A percentile compares a stretch with the other conserved stretches of the same genome.
phyloP scores from a whole-genome alignment of 2,888 invertebrate genomes.

The Ametastegia equiseti region DNA sequence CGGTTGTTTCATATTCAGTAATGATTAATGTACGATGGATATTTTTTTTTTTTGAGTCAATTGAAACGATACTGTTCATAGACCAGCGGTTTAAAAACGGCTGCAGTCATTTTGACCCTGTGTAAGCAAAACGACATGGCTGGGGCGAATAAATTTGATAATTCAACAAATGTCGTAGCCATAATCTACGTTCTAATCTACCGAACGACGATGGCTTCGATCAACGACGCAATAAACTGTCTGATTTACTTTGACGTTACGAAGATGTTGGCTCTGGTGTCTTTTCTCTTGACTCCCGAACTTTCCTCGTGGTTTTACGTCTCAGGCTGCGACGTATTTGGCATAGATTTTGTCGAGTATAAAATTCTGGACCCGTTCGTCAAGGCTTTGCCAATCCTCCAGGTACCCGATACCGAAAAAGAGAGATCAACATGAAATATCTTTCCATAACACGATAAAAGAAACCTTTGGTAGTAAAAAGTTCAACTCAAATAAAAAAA shows the following conservation, averaged over 20 bases:
- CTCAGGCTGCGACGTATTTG: constrained; percentile 38
- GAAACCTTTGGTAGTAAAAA: not conserved
- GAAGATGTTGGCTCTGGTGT: constrained; percentile 50
- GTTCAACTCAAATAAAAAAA: not conserved
- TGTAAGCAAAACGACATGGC: no score
- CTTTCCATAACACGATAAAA: not conserved
- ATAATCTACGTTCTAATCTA: constrained; percentile 55
- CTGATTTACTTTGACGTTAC: constrained; percentile 51
- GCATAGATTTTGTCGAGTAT: constrained; percentile 21
- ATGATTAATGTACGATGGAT: no score
- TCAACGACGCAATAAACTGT: constrained; percentile 53
- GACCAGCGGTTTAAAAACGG: no score
- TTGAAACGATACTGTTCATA: no score
- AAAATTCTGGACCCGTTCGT: constrained; percentile 43
- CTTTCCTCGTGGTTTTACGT: constrained; percentile 44
- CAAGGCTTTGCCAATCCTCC: constrained; percentile 24
- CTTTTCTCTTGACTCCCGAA: constrained; percentile 52
- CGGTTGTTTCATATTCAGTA: no score
- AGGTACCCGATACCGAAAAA: constrained; percentile 10
- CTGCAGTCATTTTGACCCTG: no score
- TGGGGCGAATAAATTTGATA: no score
- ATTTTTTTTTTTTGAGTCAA: no score
- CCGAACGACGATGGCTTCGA: constrained; percentile 41
- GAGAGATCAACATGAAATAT: not conserved
- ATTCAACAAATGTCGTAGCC: constrained; percentile 49